Percentiles rank a stretch among this genome's conserved stretches.
Evolutionary conservation across 2,888 invertebrate species (phyloP).

Genomic region (Eristalis arbustorum): DNA sequence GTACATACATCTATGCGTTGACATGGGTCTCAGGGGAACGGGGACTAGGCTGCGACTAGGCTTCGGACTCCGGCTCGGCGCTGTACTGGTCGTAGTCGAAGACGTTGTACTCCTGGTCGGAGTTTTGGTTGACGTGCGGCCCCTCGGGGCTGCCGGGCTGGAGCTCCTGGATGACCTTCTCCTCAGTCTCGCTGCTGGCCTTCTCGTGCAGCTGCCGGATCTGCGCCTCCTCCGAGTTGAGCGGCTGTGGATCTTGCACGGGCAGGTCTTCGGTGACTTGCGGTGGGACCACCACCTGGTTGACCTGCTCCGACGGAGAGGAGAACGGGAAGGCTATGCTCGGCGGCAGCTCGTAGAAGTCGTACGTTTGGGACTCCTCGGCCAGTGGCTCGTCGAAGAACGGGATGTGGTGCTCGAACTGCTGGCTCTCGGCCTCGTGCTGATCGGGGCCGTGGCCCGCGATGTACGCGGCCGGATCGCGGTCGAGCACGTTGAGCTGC

Average conservation of each 20-base stretch:
- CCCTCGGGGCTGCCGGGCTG: conserved; percentile 71
- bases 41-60: no score
- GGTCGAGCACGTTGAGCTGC: conserved; percentile 18
- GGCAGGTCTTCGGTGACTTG: conserved; percentile 72
- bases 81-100: conserved; percentile 78
- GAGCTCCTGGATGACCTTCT: conserved; percentile 73
- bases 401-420: neutral
- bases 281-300: conserved; percentile 11
- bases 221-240: conserved; percentile 73
- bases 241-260: conserved; percentile 74
- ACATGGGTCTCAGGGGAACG: conserved; percentile 11
- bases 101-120: conserved; percentile 76
- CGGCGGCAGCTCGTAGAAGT: neutral
- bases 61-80: conserved; percentile 72
- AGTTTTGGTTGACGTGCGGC: conserved; percentile 64
- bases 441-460: neutral
- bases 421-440: conserved; percentile 19
- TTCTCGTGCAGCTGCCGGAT: conserved; percentile 72
- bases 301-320: neutral
- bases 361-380: conserved; percentile 4
- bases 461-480: neutral
- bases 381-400: conserved; percentile 3
- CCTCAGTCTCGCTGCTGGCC: conserved; percentile 72
- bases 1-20: conserved; percentile 35
- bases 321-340: neutral